Base-by-base conservation (phyloP, 2,888 invertebrate species). In the Lissocephala sabroskyi region DNA sequence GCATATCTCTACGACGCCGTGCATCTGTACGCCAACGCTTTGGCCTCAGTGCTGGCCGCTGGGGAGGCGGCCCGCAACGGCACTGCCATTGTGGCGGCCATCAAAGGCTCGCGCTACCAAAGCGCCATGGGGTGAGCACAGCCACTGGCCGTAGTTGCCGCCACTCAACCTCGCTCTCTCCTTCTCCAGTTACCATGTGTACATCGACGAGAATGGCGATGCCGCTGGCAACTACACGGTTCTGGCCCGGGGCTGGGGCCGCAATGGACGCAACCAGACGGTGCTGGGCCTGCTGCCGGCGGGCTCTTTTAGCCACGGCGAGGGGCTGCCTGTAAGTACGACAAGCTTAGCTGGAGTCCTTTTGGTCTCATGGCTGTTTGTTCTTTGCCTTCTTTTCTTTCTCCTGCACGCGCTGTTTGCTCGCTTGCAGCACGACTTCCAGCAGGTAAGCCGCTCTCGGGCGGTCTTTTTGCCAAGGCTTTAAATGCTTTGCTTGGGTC, bases 1-100 rank as follows among this genome's bases (percentile, higher is more conserved):
- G 96, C 94, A 28, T 96, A 96, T 87, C 88, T 95, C 17, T 97
- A 97, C 84, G 97, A 97, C 82, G 94, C 98, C 0, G 94, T 98
- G 40, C 92, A 93, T 87, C 88, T 97, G 58, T 98, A 98, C 84
- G 94, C 95, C 9, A 88, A 89, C 51, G 96, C 96, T 1, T 85
- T 97, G 59, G 86, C 91, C 23, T 87, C 89, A 56, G 89, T 92
- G 1, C 84, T 97, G 48, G 86, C 88, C 30, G 85, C 86, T n/a
- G 91, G 90, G 0, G 90, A 88, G 11, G 88, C 89, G 66, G 89
- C 92, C 0, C 87, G 87, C 26, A 93, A 97, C 78, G 97, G 97
- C 17, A 89, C 90, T n/a, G 92, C 91, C 36, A 89, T 97, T 66
- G 89, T 95, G 41, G 87, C 89, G 42, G 87, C 89, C 54, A 91